Evolutionary conservation across 2,888 invertebrate genomes (phyloP), one percentile per base, ranked within the genome.

Genomic region (Anoplius nigerrimus): DNA sequence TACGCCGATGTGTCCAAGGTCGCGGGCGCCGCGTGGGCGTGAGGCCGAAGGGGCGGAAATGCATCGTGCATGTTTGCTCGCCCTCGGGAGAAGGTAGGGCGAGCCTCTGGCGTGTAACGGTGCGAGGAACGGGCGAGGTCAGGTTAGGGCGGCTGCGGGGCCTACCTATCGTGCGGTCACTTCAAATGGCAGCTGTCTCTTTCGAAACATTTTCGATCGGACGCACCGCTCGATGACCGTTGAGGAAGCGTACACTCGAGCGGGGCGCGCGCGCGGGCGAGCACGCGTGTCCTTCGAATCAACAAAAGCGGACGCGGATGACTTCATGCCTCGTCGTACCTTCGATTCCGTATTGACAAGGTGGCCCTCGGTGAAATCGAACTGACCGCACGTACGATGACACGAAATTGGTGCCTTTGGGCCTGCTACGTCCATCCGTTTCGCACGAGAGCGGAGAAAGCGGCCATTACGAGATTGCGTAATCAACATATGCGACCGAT

Each of bases 161-260:
- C 70, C 62, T 63, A 74, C 79, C n/a, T 59, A 76, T 74, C 83
- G 79, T 74, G 72, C 75, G 85, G 85, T 84, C 87, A 83, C 76
- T 81, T 72, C 66, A 57, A n/a, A 72, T 70, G 82, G 81, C 87
- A 87, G 87, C 87, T 87, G 87, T 79, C 82, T 74, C 71, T 76
- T 79, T 61, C 65, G 75, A 55, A 64, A 64, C n/a, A n/a, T n/a
- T 69, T 79, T 80, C 76, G 72, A 69, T 72, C 74, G 73, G 74
- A 74, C 72, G 70, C 63, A 70, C n/a, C 62, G 63, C 55, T 62
- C 69, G 22, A 57, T 57, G 71, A 59, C 63, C 66, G 68, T 65
- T 66, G 53, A 21, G 57, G 60, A 55, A 51, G 21, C 56, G 48
- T 46, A 1, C 11, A 34, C 34, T 34, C 34, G 34, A 34, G 34